Percentiles rank a stretch among this genome's conserved stretches.
Evolutionary conservation across 2,113 vertebrate genomes (phyloP).

Genomic region (Rhea americana): DNA sequence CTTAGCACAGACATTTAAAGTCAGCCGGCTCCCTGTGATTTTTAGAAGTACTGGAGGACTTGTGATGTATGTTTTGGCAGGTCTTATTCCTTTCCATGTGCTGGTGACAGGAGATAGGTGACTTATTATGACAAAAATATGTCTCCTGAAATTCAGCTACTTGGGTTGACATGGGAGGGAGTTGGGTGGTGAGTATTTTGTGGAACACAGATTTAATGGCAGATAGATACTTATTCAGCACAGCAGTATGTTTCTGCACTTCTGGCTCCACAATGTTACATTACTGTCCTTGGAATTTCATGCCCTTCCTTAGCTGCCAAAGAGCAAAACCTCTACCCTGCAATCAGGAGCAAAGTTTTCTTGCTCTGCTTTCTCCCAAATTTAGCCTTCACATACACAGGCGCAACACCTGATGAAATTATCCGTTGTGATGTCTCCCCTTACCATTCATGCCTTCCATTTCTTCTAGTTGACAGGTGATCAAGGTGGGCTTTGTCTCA

Average conservation of each 20-base stretch:
- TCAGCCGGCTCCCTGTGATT: not conserved
- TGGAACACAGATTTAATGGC: not conserved
- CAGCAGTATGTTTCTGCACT: not conserved
- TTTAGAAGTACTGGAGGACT: not conserved
- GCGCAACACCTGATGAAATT: not conserved
- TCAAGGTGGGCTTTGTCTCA: not conserved
- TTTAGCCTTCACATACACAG: rapidly evolving
- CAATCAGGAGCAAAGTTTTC: not conserved
- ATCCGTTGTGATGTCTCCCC: not conserved
- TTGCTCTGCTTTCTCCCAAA: not conserved
- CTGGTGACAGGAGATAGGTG: not conserved
- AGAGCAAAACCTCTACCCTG: not conserved
- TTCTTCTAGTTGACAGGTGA: not conserved
- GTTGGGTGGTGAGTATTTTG: not conserved
- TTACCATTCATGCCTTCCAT: rapidly evolving
- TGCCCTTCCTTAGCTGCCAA: not conserved
- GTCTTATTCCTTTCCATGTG: not conserved
- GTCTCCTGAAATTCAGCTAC: not conserved
- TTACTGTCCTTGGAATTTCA: not conserved
- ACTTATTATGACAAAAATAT: not conserved
- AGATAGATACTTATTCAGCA: not conserved
- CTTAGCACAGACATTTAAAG: not conserved
- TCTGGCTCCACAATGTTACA: not conserved
- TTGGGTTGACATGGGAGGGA: not conserved
- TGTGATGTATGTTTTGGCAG: not conserved